These are phyloP conservation scores for Maniola jurtina DNA, from an alignment of 1,140 invertebrate species.

Conservation along the genomic window DNA sequence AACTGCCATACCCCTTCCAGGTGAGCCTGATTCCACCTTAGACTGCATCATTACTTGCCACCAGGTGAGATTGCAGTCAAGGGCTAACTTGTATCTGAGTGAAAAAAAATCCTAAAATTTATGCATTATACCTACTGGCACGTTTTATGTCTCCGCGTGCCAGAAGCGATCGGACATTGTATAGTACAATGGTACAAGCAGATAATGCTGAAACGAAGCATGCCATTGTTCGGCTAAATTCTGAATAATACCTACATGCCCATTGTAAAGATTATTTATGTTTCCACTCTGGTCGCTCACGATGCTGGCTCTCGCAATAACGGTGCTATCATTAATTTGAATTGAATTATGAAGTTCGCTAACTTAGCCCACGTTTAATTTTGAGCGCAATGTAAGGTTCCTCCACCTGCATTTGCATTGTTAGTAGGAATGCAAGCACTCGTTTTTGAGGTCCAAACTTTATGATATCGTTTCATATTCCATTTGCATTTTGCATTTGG, in stretches of 20 bases:
- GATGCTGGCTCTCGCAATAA: slow-evolving; percentile 45
- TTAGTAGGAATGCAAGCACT: slow-evolving; percentile 1
- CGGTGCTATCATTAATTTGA: slow-evolving; percentile 52
- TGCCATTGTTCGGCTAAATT: slow-evolving; percentile 47
- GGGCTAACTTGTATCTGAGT: too few species aligned
- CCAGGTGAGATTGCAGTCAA: too few species aligned
- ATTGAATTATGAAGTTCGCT: slow-evolving; percentile 59
- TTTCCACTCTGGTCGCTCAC: slow-evolving; percentile 49
- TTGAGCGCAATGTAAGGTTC: slow-evolving; percentile 26
- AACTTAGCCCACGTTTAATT: slow-evolving; percentile 34
- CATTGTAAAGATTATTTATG: slow-evolving; percentile 54
- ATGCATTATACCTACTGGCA: too few species aligned
- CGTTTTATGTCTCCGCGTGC: too few species aligned
- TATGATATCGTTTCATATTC: slow-evolving; percentile 6
- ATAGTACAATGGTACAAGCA: too few species aligned
- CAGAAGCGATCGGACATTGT: too few species aligned
- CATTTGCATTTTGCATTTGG: background rate
- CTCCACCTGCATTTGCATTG: slow-evolving; percentile 25
- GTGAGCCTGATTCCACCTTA: too few species aligned
- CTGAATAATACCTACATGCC: slow-evolving; percentile 30
- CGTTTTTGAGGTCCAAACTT: background rate
- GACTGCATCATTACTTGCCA: too few species aligned
- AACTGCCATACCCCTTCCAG: too few species aligned
- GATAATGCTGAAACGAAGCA: slow-evolving; percentile 36
- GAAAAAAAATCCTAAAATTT: too few species aligned